These are phyloP conservation scores for Xestobium rufovillosum DNA, from an alignment of 2,888 invertebrate genomes.

Conservation along the genomic window DNA sequence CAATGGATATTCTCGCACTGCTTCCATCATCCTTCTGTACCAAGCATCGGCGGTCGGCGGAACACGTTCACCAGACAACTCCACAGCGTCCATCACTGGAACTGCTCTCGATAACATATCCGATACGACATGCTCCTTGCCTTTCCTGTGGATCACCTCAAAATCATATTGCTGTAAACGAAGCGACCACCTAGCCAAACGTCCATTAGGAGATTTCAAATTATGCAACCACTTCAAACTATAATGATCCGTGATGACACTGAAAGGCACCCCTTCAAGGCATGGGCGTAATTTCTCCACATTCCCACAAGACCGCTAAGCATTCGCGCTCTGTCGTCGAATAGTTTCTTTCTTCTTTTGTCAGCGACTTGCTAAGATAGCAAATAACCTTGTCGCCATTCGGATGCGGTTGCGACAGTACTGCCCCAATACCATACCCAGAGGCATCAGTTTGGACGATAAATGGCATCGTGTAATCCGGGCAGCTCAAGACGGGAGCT, in stretches of 20 bases:
- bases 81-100: too few relatives aligned
- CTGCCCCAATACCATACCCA: too few relatives aligned
- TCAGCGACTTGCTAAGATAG: constrained; percentile 14
- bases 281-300: constrained; percentile 15
- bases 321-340: constrained; percentile 16
- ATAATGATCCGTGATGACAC: constrained; percentile 15
- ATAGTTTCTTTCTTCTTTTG: constrained; percentile 15
- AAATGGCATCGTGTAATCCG: too few relatives aligned
- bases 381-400: constrained; percentile 13
- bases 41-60: too few relatives aligned
- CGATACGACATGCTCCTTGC: too few relatives aligned
- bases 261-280: constrained; percentile 15
- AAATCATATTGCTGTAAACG: constrained; percentile 16
- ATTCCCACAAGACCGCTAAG: constrained; percentile 14
- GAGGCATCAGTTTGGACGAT: too few relatives aligned
- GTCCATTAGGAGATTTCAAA: constrained; percentile 15
- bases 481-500: too few relatives aligned
- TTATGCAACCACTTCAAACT: constrained; percentile 16
- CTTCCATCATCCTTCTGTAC: too few relatives aligned
- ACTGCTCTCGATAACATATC: too few relatives aligned
- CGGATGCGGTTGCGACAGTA: too few relatives aligned
- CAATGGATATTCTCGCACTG: too few relatives aligned
- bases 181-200: constrained; percentile 18
- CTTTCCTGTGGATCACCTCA: constrained; percentile 16
- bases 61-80: too few relatives aligned